A percentile compares a stretch with the other conserved stretches of the same genome.
Conservation (phyloP, 2,113 vertebrate genomes). For the Sphyrna mokarran region DNA sequence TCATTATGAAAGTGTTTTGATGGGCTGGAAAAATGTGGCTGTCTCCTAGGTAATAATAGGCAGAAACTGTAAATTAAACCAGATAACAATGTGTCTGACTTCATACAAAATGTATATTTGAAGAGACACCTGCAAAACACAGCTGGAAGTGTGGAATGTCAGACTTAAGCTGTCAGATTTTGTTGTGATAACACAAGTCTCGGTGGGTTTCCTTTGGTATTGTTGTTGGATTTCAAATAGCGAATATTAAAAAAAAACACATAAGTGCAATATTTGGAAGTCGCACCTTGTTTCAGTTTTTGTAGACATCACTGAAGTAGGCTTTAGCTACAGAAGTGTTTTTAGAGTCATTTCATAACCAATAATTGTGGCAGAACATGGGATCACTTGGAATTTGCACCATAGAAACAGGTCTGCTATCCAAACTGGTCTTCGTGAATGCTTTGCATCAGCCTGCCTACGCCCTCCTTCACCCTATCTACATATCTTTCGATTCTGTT, state of each 20-base stretch:
- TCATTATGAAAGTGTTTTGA: background rate
- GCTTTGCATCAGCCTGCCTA: background rate
- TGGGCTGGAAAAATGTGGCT: background rate
- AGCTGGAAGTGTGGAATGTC: background rate
- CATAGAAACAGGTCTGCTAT: background rate
- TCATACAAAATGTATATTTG: slow-evolving; percentile 9
- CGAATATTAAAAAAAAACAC: background rate
- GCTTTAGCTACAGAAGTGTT: background rate
- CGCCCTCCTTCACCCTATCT: background rate
- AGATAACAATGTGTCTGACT: slow-evolving; percentile 9
- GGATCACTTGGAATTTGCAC: background rate
- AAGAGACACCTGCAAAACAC: background rate
- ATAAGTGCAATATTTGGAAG: background rate
- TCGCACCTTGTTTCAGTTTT: background rate
- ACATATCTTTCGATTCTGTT: background rate
- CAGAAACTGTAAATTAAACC: slow-evolving; percentile 18
- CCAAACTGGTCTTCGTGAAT: background rate
- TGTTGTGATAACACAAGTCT: background rate
- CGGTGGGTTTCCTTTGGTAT: background rate
- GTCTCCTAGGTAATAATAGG: background rate
- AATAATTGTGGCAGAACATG: background rate
- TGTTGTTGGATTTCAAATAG: background rate
- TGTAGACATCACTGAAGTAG: background rate
- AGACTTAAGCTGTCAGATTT: background rate
- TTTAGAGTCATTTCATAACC: background rate